Base-by-base conservation (phyloP, 2,888 invertebrate species). In the Eristalis pertinax region DNA sequence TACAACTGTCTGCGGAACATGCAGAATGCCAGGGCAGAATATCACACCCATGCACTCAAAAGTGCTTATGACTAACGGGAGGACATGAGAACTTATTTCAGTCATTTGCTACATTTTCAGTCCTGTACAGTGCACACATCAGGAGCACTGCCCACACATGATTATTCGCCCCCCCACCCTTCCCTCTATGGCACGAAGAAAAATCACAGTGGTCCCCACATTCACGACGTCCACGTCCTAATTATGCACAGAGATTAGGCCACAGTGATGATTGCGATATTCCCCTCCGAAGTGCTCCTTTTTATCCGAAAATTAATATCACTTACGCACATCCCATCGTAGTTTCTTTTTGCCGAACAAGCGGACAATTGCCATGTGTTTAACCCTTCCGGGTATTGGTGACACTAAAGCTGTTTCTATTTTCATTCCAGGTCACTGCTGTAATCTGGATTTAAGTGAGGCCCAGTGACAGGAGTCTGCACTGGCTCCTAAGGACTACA, bases 381-480 rank as follows among this genome's bases (percentile, higher is more conserved):
- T 73, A 72, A 68, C 74, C 41, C 69, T 73, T 70, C n/a, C 56
- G 60, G 22, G 60, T 56, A 56, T 58, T 22, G 22, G n/a, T 69
- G 26, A n/a, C 56, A 63, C 67, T 86, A 63, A 77, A 41, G 70
- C 22, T 56, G 15, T 43, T 24, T 60, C 35, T 63, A 41, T 26
- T 82, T 72, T 79, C 35, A 67, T 84, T 87, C 26, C 76, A 87
- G 87, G 76, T 80, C 84, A 79, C 68, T 73, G 84, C 41, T 76
- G 73, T 75, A 76, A 79, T 75, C 62, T 56, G 63, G 58, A 73
- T 64, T 80, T 32, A 69, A 84, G 79, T 68, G 69, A 63, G 26
- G 56, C 73, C 76, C 60, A 35, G 29, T 64, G 76, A 76, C 67
- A 79, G 72, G 56, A 41, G 15, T 65, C 72, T 58, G 19, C 50